phyloP scores from a whole-genome alignment of 2,888 invertebrate genomes.

The Xiphydria camelus region DNA sequence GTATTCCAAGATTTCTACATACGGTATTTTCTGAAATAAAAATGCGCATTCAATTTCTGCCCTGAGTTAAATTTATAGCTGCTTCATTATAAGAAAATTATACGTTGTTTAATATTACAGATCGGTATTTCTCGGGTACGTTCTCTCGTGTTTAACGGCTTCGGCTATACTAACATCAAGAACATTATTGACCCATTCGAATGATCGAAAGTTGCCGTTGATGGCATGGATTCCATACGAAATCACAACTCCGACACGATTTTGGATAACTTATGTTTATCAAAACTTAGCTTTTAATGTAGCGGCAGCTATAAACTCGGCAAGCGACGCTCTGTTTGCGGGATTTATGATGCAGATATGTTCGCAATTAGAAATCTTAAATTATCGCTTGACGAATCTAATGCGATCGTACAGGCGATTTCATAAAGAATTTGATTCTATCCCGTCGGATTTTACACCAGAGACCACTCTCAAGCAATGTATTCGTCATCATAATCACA shows the following conservation, averaged over 20 bases:
- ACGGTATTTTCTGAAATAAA: no score
- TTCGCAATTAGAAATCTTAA: slow-evolving; percentile 24
- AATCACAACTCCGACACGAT: not conserved
- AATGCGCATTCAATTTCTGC: no score
- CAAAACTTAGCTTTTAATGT: slow-evolving; percentile 7
- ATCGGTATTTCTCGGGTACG: not conserved
- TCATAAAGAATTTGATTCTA: no score
- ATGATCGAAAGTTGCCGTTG: slow-evolving; percentile 3
- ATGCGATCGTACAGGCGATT: not conserved
- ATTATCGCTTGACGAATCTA: slow-evolving; percentile 21
- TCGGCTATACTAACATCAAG: no score
- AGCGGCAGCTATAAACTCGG: slow-evolving; percentile 8
- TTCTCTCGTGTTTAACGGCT: not conserved
- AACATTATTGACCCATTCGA: not conserved
- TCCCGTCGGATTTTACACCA: no score
- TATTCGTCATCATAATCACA: slow-evolving; percentile 10
- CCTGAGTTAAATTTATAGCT: no score
- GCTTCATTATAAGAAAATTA: no score
- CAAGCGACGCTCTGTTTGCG: slow-evolving; percentile 12
- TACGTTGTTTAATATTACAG: not conserved
- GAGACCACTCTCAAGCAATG: not conserved
- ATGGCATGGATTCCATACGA: slow-evolving; percentile 7
- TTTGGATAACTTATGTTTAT: slow-evolving; percentile 6
- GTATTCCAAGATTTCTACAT: no score
- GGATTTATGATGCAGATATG: slow-evolving; percentile 21